Conservation (phyloP, 2,888 invertebrate genomes). For the Prionchulus punctatus region DNA sequence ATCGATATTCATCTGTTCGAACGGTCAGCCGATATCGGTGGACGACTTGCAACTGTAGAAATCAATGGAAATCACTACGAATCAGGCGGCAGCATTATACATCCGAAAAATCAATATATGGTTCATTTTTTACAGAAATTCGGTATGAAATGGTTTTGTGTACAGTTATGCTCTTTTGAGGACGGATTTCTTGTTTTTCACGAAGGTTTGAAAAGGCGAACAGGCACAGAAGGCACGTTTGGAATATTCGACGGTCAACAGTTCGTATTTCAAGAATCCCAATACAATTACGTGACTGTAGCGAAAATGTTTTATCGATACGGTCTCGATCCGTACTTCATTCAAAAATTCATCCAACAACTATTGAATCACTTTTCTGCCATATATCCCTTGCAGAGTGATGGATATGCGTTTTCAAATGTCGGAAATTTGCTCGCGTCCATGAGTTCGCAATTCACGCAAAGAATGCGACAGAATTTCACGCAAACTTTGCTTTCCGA, state of each 20-base stretch:
- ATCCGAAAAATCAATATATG: conserved; percentile 45
- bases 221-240: conserved; percentile 15
- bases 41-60: conserved; percentile 41
- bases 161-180: neutral
- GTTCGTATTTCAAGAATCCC: conserved; percentile 42
- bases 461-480: conserved; percentile 36
- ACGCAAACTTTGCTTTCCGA: conserved; percentile 33
- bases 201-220: conserved; percentile 15
- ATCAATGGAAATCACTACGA: conserved; percentile 42
- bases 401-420: conserved; percentile 39
- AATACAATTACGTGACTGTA: conserved; percentile 37
- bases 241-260: conserved; percentile 43
- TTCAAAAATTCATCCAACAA: conserved; percentile 35
- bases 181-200: neutral
- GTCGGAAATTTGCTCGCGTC: conserved; percentile 41
- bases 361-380: conserved; percentile 39
- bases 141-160: neutral
- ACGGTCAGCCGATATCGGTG: conserved; percentile 40
- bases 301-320: conserved; percentile 44
- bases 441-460: conserved; percentile 40
- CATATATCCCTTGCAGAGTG: conserved; percentile 43
- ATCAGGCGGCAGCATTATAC: conserved; percentile 46
- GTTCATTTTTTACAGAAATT: conserved; percentile 38
- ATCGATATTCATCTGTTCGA: conserved; percentile 45
- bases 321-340: conserved; percentile 40